Evolutionary conservation across 2,113 vertebrate species (phyloP).

Genomic region (Pyxicephalus adspersus): DNA sequence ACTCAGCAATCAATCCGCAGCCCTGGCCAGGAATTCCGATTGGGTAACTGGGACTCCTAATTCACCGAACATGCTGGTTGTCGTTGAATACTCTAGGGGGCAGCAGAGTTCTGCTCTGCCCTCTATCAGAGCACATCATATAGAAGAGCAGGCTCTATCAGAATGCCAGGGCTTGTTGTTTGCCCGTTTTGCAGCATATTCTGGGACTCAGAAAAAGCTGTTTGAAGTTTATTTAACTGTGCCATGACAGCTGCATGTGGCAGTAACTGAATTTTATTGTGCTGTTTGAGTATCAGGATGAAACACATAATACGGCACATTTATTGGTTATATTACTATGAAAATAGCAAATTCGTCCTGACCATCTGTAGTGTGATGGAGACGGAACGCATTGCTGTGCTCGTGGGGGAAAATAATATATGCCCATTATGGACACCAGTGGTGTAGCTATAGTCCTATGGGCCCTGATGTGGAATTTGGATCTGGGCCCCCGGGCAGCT

Average conservation of each 20-base stretch:
- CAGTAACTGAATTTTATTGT: background rate
- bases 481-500: too few relatives aligned
- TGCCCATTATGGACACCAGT: too few relatives aligned
- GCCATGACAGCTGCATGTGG: slow-evolving; percentile 11
- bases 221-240: slow-evolving; percentile 5
- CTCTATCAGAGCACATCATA: background rate
- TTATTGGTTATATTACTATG: background rate
- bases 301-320: background rate
- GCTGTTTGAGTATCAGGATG: background rate
- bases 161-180: background rate
- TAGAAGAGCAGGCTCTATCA: background rate
- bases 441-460: too few relatives aligned
- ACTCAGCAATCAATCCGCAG: background rate
- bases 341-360: background rate
- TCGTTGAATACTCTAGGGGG: background rate
- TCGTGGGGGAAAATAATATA: too few relatives aligned
- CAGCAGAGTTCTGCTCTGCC: slow-evolving; percentile 10
- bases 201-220: slow-evolving; percentile 5
- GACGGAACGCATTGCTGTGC: too few relatives aligned
- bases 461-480: too few relatives aligned
- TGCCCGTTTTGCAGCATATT: slow-evolving; percentile 1
- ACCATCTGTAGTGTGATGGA: background rate
- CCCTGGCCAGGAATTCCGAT: background rate
- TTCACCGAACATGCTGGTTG: background rate
- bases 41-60: background rate